These are phyloP conservation scores for Musca vetustissima DNA, from an alignment of 1,140 invertebrate species.

Conservation along the genomic window DNA sequence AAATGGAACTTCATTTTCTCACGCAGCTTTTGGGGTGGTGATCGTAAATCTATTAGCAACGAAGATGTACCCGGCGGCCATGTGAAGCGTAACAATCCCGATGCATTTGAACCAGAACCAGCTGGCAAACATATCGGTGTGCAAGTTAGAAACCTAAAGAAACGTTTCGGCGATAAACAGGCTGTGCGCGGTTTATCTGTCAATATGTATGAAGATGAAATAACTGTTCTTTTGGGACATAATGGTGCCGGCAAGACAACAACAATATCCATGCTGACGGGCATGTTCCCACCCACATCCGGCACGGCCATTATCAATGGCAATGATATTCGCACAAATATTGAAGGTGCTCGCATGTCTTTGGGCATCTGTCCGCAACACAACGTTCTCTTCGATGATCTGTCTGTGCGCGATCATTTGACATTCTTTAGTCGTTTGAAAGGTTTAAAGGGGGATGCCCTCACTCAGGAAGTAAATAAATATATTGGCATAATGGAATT, in stretches of 20 bases:
- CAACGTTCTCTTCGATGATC: constrained; percentile 87
- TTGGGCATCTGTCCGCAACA: constrained; percentile 93
- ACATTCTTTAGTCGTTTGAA: constrained; percentile 80
- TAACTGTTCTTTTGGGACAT: constrained; percentile 77
- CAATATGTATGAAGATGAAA: constrained; percentile 69
- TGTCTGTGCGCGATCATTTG: constrained; percentile 89
- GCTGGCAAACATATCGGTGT: constrained; percentile 62
- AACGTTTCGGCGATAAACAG: constrained; percentile 62
- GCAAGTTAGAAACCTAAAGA: constrained; percentile 65
- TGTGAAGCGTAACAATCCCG: constrained; percentile 32
- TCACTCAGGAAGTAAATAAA: constrained; percentile 62
- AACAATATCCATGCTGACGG: constrained; percentile 81
- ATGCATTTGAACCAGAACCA: constrained; percentile 63
- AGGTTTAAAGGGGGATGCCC: constrained; percentile 64
- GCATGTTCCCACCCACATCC: constrained; percentile 67
- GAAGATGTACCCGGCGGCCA: constrained; percentile 35
- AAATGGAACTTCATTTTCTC: constrained; percentile 77
- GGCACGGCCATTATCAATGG: constrained; percentile 72
- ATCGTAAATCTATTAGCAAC: constrained; percentile 34
- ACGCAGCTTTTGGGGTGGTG: constrained; percentile 59
- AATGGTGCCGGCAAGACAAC: constrained; percentile 75
- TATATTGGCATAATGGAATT: constrained; percentile 71
- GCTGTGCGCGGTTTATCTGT: constrained; percentile 72
- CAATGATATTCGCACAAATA: constrained; percentile 65
- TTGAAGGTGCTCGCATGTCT: constrained; percentile 65